Base-by-base conservation (phyloP, 1,140 invertebrate genomes). In the Parasteatoda tepidariorum region DNA sequence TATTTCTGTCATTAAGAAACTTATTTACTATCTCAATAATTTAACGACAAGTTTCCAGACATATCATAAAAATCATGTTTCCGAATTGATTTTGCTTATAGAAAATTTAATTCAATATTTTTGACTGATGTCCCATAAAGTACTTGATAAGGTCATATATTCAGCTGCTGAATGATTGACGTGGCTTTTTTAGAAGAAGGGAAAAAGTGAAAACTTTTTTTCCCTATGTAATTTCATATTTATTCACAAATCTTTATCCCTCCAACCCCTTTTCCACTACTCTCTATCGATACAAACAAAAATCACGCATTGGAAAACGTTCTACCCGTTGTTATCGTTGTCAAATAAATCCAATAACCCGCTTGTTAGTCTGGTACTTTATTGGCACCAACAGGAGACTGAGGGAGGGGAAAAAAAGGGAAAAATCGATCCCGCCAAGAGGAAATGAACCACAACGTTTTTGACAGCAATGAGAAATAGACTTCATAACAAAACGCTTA, bases 341-440 rank as follows among this genome's bases (percentile, higher is more conserved):
- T 82, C 78, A 82, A 66, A 82, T 68, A 82, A 82, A 82, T 70
- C 78, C 78, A 70, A 82, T 82, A 82, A 70, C 67, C 34, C 48
- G 33, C 67, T 82, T 82, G 78, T 82, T 82, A 82, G 78, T 38
- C 78, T 31, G 26, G 26, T 38, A 66, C 78, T 82, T 82, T 82
- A 62, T 82, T 62, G 57, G 33, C 34, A 30, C n/a, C 24, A 31
- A 66, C 4, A 41, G 15, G 13, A 62, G 26, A 75, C 7, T 61
- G 26, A 75, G 22, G 0, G 24, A 34, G 28, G 22, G 34, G 22
- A 22, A 30, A 13, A 30, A 13, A 24, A 41, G 13, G 33, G 26
- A n/a, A 3, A n/a, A 34, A 62, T 75, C 73, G 73, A 75, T 75
- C 9, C 31, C 11, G 24, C 55, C n/a, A 55, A 75, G 26, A 30